Percentiles rank a stretch among this genome's conserved stretches.
Evolutionary conservation across 1,140 invertebrate species (phyloP).

Genomic region (Drosophila teissieri): DNA sequence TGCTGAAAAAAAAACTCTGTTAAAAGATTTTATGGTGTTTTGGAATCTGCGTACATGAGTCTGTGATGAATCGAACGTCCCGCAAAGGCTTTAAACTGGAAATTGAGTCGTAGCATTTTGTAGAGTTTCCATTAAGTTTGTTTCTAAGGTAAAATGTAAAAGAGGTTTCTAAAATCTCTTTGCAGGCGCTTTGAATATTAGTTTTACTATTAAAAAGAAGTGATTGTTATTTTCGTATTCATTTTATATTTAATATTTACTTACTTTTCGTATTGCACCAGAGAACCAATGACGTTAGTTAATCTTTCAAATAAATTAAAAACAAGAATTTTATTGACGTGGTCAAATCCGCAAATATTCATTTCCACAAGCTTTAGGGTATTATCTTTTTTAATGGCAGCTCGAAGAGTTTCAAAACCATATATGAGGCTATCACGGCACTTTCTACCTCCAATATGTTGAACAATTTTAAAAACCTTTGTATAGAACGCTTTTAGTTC

Average conservation of each 20-base stretch:
- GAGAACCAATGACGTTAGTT: background rate
- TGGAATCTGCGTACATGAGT: background rate
- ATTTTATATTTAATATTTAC: background rate
- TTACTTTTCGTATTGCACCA: conserved; percentile 6
- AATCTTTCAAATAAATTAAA: background rate
- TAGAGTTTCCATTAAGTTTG: background rate
- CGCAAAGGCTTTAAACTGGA: background rate
- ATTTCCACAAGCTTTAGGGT: background rate
- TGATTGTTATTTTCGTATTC: background rate
- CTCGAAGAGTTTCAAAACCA: background rate
- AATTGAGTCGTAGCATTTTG: background rate
- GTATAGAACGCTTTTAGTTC: background rate
- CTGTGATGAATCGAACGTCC: background rate
- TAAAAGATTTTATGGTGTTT: background rate
- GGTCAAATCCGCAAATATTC: conserved; percentile 12
- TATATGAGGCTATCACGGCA: background rate
- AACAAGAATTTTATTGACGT: background rate
- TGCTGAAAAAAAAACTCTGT: background rate
- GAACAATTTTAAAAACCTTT: background rate
- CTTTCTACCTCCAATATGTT: conserved; percentile 4
- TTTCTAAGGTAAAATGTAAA: background rate
- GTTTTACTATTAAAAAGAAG: background rate
- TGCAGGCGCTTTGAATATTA: background rate
- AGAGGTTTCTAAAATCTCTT: background rate
- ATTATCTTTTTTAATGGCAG: background rate